phyloP scores from a whole-genome alignment of 2,888 invertebrate genomes.

The Aleiodes testaceus region DNA sequence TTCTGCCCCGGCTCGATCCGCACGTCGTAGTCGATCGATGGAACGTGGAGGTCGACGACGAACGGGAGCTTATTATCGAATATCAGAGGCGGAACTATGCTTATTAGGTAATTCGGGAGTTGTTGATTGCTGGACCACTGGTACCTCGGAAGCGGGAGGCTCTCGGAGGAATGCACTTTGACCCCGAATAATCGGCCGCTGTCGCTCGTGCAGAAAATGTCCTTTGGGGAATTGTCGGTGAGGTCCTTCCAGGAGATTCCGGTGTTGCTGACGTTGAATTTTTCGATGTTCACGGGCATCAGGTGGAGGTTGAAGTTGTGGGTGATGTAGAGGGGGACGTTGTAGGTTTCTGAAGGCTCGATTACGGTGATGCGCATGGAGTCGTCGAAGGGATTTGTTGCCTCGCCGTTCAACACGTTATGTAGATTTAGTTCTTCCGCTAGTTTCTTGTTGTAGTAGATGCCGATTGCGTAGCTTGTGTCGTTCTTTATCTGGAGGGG shows the following conservation, averaged over 20 bases:
- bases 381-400: slow-evolving; percentile 84
- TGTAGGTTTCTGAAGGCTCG: slow-evolving; percentile 83
- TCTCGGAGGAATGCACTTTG: slow-evolving; percentile 74
- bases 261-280: slow-evolving; percentile 81
- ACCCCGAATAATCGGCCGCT: slow-evolving; percentile 79
- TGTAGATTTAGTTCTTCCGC: slow-evolving; percentile 79
- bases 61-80: slow-evolving; percentile 86
- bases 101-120: slow-evolving; percentile 83
- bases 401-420: slow-evolving; percentile 76
- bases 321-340: slow-evolving; percentile 85
- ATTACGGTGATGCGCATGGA: slow-evolving; percentile 82
- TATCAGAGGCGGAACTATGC: slow-evolving; percentile 82
- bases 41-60: slow-evolving; percentile 78
- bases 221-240: slow-evolving; percentile 79
- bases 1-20: slow-evolving; percentile 84
- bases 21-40: slow-evolving; percentile 74
- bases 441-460: slow-evolving; percentile 83
- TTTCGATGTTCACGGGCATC: slow-evolving; percentile 82
- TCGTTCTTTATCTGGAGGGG: slow-evolving; percentile 86
- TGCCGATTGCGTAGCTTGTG: slow-evolving; percentile 83
- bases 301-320: slow-evolving; percentile 86
- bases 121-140: slow-evolving; percentile 42
- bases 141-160: not conserved
- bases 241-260: slow-evolving; percentile 89
- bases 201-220: slow-evolving; percentile 81